Percentiles rank a stretch among this genome's conserved stretches.
Evolutionary conservation across 2,888 invertebrate species (phyloP).

Genomic region (Augiades crinisus): DNA sequence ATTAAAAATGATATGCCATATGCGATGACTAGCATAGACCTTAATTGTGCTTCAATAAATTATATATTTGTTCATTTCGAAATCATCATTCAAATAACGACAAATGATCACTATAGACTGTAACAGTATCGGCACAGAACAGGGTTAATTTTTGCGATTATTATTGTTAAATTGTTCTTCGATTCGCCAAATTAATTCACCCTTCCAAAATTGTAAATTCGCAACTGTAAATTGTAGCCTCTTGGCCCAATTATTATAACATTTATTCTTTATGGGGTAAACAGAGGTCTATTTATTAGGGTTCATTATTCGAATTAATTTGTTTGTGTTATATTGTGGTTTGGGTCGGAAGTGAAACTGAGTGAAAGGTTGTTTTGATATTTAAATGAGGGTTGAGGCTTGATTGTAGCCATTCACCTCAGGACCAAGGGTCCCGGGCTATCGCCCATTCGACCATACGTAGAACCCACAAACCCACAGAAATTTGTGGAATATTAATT

Average conservation of each 20-base stretch:
- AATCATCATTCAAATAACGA: too few species aligned
- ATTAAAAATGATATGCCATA: too few species aligned
- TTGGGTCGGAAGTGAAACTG: constrained; percentile 51
- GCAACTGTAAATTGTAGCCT: constrained; percentile 71
- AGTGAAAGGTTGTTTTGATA: constrained; percentile 74
- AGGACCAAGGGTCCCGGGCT: constrained; percentile 33
- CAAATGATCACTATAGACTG: neutral
- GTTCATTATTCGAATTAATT: constrained; percentile 80
- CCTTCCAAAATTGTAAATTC: constrained; percentile 66
- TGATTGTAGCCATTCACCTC: constrained; percentile 66
- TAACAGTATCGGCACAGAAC: neutral
- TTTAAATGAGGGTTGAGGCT: constrained; percentile 74
- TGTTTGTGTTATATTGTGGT: constrained; percentile 77
- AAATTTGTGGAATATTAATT: constrained; percentile 39
- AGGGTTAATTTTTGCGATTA: constrained; percentile 27
- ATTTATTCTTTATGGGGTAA: constrained; percentile 79
- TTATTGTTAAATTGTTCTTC: constrained; percentile 55
- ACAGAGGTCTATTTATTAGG: constrained; percentile 79
- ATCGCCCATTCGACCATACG: constrained; percentile 32
- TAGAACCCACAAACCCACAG: constrained; percentile 23
- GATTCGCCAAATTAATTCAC: constrained; percentile 70
- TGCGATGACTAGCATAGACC: too few species aligned
- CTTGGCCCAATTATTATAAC: constrained; percentile 77
- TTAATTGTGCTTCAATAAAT: too few species aligned
- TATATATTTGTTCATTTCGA: too few species aligned